Base-by-base conservation (phyloP, 2,888 invertebrate genomes). In the Branchellion lobata region DNA sequence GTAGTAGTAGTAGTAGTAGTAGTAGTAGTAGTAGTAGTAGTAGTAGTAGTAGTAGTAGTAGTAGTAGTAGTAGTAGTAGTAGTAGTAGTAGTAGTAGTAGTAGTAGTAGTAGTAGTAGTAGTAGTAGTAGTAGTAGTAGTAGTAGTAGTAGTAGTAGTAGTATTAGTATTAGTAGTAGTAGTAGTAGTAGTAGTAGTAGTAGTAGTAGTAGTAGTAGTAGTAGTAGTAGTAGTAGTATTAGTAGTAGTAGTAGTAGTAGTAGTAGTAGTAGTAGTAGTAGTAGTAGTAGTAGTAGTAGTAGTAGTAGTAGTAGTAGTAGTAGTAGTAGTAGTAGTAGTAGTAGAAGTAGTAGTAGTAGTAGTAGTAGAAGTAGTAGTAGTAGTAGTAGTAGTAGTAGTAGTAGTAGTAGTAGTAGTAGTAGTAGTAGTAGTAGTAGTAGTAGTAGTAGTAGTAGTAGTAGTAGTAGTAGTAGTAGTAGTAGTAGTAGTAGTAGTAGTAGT, bases 1-100 rank as follows among this genome's bases (percentile, higher is more conserved):
- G 61, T 57, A 57, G 61, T 57, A 57, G 61, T 57, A 57, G 61
- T 57, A 57, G 61, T 57, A 57, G 61, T 57, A 57, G 61, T 57
- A 57, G 61, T 57, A 57, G 61, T 57, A 57, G 61, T 57, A 57
- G 61, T 57, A 57, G 61, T 57, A 57, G 61, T 57, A 57, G 61
- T 57, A 57, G 61, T 57, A 24, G 61, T 57, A 57, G 61, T 57
- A 57, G 61, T 57, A 57, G 61, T 57, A 24, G 61, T 57, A 57
- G 61, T 57, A 57, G 61, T 57, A 57, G 61, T 57, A 24, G 61
- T 57, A 57, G 61, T 57, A 57, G 61, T 57, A 57, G 61, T 57
- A 24, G 61, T 57, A 57, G 61, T 57, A 57, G 61, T 57, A 57
- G 61, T 57, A 24, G 61, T 57, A 57, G 61, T 57, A 57, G 61